These are phyloP conservation scores for Chironomus riparius DNA, from an alignment of 2,888 invertebrate genomes.

Conservation along the genomic window DNA sequence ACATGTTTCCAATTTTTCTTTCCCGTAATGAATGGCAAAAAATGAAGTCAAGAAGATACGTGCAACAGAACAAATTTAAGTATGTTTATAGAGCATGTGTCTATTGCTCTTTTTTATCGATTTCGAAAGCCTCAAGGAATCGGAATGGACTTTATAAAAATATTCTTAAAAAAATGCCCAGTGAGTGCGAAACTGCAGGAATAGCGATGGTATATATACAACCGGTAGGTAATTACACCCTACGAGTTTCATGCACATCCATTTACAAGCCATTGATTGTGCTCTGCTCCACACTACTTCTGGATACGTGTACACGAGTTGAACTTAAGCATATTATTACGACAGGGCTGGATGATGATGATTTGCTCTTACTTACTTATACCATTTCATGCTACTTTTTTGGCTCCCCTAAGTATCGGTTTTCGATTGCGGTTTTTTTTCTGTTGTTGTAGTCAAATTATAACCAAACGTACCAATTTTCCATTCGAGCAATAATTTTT, in stretches of 20 bases:
- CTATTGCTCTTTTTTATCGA: neutral
- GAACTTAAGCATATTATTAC: conserved; percentile 4
- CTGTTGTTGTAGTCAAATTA: conserved; percentile 22
- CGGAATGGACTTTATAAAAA: neutral
- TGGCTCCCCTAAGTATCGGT: neutral
- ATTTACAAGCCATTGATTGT: neutral
- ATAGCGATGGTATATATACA: neutral
- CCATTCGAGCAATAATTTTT: conserved; percentile 21
- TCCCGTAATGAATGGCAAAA: neutral
- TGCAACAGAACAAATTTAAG: neutral
- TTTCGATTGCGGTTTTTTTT: conserved; percentile 1
- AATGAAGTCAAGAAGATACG: neutral
- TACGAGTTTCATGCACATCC: neutral
- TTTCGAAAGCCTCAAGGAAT: neutral
- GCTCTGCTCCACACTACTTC: neutral
- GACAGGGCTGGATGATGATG: neutral
- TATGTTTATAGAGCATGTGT: neutral
- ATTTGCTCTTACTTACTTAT: too few species aligned
- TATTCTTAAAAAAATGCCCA: neutral
- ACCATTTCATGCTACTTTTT: neutral
- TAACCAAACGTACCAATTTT: conserved; percentile 21
- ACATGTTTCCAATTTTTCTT: neutral
- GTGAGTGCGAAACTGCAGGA: neutral
- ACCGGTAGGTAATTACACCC: neutral
- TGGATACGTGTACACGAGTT: conserved; percentile 8